phyloP scores from a whole-genome alignment of 2,888 invertebrate genomes.

The Kryphioiulus occultus region DNA sequence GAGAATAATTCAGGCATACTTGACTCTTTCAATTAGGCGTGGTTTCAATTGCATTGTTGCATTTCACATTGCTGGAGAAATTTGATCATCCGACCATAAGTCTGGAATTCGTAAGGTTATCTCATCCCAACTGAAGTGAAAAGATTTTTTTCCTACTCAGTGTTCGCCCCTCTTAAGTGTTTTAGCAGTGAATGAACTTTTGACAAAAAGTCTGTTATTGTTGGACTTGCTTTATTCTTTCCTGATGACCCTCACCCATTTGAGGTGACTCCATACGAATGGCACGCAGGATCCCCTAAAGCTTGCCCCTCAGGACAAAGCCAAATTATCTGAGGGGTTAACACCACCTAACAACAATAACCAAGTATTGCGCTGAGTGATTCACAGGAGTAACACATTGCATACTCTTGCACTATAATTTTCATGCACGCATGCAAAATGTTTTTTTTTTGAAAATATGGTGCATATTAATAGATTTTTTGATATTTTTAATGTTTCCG shows the following conservation, averaged over 20 bases:
- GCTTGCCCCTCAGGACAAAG: background rate
- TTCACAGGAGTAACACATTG: background rate
- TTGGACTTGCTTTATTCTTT: background rate
- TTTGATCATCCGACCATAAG: background rate
- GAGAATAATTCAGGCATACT: background rate
- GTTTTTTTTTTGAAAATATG: too few species aligned
- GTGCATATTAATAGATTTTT: too few species aligned
- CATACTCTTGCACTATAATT: background rate
- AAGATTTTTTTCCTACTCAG: background rate
- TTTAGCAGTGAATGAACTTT: conserved; percentile 30
- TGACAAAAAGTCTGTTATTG: background rate
- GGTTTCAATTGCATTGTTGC: background rate
- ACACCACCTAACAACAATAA: background rate
- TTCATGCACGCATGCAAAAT: background rate
- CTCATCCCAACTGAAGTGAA: background rate
- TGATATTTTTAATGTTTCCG: too few species aligned
- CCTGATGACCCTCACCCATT: background rate
- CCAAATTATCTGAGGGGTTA: background rate
- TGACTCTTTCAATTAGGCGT: background rate
- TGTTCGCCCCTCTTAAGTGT: background rate
- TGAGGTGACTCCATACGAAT: background rate
- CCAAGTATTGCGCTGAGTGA: background rate
- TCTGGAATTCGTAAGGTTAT: background rate
- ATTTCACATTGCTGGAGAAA: background rate
- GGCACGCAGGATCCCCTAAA: background rate